Base-by-base conservation (phyloP, 2,797 vertebrate genomes). In the Acomys russatus region DNA sequence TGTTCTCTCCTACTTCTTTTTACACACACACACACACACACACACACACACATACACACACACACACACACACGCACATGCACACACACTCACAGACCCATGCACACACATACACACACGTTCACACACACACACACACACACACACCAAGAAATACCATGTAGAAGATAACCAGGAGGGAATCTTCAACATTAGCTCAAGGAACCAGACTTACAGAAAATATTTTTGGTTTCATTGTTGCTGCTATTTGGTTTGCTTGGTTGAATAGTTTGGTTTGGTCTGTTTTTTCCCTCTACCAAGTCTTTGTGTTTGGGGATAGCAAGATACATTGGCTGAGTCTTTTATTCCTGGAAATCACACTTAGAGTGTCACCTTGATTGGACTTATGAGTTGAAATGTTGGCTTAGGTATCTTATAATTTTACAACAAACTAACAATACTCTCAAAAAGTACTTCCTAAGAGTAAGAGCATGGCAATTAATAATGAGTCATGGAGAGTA, bases 391-490 rank as follows among this genome's bases (percentile, higher is more conserved):
- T 93, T 89, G 63, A 38, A 96, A 74, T 79, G 76, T 1, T 92
- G 63, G 15, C 33, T 88, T 20, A 0, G 30, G 54, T 71, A 66
- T 63, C 88, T 84, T 92, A 35, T 56, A 20, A 44, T 68, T 92
- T 90, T 94, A 90, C 11, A 86, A 38, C 70, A 73, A 94, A 96
- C 79, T 95, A 88, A 28, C 35, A 54, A 86, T 54, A 22, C 1
- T 10, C 18, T 85, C 28, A 74, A 94, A 94, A 96, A 96, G 77
- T 64, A 30, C 2, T 93, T 78, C 38, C 56, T 93, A 54, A 92
- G 84, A 92, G 85, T 89, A 80, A 88, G 78, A 88, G 3, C 30
- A 15, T 56, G 89, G 25, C 11, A 30, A 61, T 79, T 95, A 83
- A 88, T 35, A 83, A 23, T 38, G 80, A 92, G 35, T 85, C 68